Base-by-base conservation (phyloP, 2,113 vertebrate genomes). In the Pteronura brasiliensis region DNA sequence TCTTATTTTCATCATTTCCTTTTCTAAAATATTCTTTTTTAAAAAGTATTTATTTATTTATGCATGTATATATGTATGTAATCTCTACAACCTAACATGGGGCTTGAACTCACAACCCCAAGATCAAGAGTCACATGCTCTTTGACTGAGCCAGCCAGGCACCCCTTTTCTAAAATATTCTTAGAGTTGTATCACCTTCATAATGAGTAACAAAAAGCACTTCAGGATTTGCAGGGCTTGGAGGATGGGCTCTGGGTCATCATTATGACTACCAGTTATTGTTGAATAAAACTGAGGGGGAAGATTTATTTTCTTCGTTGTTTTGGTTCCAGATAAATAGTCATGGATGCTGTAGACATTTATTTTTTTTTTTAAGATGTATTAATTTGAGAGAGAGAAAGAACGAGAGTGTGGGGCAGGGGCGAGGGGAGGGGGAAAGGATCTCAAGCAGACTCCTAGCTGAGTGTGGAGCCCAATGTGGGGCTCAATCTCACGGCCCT, bases 131-230 rank as follows among this genome's bases (percentile, higher is more conserved):
- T 77, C 27, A 1, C 27, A 29, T 31, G 27, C 42, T 47, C 27
- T 77, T 77, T 47, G 25, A 44, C 39, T 76, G 74, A 47, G 15
- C 42, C 42, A 47, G 74, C 27, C 42, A 77, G 15, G 42, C 2
- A 2, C 27, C 42, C 42, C 87, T 77, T 89, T 96, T 84, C 17
- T 52, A 89, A 95, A 96, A 83, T 61, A 95, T 44, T 87, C 21
- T 93, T 59, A 74, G 82, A 87, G 65, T 80, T 7, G 7, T 42
- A 10, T 52, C 31, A 27, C n/a, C 15, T 93, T 88, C 67, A 42
- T 27, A 65, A 17, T 67, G 25, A 80, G 61, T 20, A 23, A 80
- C 72, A 82, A 67, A 91, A 86, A 57, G 25, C 42, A 52, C 55
- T 77, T 93, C 18, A 63, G 57, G 11, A 72, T 67, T 90, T 61